Percentiles rank a stretch among this genome's conserved stretches.
Conservation (phyloP, 2,113 vertebrate genomes). For the Ranitomeya variabilis region DNA sequence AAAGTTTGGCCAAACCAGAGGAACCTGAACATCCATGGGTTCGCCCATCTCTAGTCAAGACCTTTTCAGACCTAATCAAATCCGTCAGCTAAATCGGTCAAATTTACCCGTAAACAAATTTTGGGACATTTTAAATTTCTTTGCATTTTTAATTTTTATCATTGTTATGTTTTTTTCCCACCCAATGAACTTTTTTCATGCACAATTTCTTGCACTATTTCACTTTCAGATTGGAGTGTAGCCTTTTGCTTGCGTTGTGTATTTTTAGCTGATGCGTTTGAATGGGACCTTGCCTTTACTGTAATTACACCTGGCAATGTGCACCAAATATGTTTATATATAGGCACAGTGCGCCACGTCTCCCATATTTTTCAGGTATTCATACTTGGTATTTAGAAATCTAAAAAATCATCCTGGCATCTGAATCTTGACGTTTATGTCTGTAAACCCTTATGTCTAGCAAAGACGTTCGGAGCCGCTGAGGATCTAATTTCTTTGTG, state of each 20-base stretch:
- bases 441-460: neutral
- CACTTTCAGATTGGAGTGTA: too few relatives aligned
- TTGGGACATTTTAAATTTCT: too few relatives aligned
- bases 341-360: neutral
- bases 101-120: too few relatives aligned
- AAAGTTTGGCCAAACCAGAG: too few relatives aligned
- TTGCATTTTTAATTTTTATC: too few relatives aligned
- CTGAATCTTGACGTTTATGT: neutral
- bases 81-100: too few relatives aligned
- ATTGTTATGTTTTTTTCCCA: neutral
- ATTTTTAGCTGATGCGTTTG: neutral
- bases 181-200: too few relatives aligned
- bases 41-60: too few relatives aligned
- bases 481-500: neutral
- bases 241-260: neutral
- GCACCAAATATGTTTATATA: neutral
- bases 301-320: neutral
- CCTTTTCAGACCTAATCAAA: too few relatives aligned
- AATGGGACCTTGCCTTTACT: neutral
- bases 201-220: too few relatives aligned
- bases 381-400: neutral
- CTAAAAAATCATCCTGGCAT: neutral
- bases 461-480: neutral
- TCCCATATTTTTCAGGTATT: neutral
- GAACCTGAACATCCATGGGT: too few relatives aligned